Percentiles rank a stretch among this genome's conserved stretches.
Conservation (phyloP, 92 coral and sea anemone species). For the Nematostella vectensis region DNA sequence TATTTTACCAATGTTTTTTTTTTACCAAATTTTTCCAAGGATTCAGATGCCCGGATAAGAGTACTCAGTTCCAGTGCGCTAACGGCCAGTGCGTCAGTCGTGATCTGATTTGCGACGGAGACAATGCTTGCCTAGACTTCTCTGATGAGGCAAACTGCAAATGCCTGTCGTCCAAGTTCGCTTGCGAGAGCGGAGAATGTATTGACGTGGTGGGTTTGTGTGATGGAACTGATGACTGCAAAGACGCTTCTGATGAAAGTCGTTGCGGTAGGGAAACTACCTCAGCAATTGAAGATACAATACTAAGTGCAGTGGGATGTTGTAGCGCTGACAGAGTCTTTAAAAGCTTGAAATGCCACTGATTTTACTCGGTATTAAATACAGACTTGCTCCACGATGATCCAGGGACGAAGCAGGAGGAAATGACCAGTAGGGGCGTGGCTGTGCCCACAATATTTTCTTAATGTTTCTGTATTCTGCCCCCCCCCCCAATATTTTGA, state of each 20-base stretch:
- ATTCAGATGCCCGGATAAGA: constrained; percentile 23
- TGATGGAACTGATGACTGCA: constrained; percentile 28
- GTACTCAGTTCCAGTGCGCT: constrained; percentile 52
- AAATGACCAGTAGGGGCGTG: no score
- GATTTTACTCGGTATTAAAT: no score
- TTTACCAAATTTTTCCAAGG: constrained; percentile 22
- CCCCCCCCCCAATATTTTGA: no score
- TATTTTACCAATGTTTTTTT: no score
- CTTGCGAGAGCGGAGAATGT: constrained; percentile 46
- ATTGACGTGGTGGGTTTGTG: constrained; percentile 32
- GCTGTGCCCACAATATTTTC: no score
- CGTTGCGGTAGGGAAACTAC: constrained; percentile 33
- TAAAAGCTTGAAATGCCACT: no score
- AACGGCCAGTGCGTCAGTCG: constrained; percentile 76
- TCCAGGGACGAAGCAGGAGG: no score
- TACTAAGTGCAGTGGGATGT: no score
- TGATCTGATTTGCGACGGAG: constrained; percentile 69
- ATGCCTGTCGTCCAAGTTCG: constrained; percentile 38
- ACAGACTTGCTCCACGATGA: no score
- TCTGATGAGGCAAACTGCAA: constrained; percentile 60
- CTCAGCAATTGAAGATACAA: no score
- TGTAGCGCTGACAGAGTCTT: no score
- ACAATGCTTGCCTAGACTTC: constrained; percentile 55
- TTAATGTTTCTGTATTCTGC: no score
- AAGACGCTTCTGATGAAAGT: constrained; percentile 46